phyloP scores from a whole-genome alignment of 2,113 vertebrate genomes.

The Nymphicus hollandicus region DNA sequence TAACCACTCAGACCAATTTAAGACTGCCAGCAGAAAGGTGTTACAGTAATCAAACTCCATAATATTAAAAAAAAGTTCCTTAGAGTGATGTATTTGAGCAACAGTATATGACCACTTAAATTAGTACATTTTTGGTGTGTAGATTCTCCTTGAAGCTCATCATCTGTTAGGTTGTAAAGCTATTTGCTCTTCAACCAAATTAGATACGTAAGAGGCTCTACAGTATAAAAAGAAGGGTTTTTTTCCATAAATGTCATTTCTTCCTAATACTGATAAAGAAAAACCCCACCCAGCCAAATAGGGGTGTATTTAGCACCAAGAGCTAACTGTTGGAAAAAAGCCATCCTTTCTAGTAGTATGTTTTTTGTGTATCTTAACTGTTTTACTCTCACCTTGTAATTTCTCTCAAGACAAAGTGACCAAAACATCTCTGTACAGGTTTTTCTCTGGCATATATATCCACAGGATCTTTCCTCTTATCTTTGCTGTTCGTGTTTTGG shows the following conservation, averaged over 20 bases:
- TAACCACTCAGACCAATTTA: neutral
- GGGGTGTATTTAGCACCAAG: neutral
- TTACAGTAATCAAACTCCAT: neutral
- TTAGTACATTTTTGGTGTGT: neutral
- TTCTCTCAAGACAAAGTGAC: neutral
- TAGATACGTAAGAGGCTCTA: neutral
- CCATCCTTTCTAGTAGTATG: neutral
- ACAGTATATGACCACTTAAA: neutral
- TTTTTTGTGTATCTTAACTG: neutral
- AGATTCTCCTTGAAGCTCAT: neutral
- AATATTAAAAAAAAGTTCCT: neutral
- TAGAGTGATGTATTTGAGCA: neutral
- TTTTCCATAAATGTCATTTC: neutral
- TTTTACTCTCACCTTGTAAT: neutral
- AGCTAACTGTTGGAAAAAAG: neutral
- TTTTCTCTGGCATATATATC: neutral
- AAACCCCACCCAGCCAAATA: neutral
- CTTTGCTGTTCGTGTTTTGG: neutral
- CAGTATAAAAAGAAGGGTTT: neutral
- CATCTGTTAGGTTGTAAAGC: neutral
- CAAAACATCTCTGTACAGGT: neutral
- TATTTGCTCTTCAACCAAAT: slow-evolving; percentile 8
- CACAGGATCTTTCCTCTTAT: neutral
- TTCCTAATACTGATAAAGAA: neutral
- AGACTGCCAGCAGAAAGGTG: neutral